Evolutionary conservation across 2,888 invertebrate species (phyloP), one percentile per base, ranked within the genome.

Genomic region (Drosophila acutilabella): DNA sequence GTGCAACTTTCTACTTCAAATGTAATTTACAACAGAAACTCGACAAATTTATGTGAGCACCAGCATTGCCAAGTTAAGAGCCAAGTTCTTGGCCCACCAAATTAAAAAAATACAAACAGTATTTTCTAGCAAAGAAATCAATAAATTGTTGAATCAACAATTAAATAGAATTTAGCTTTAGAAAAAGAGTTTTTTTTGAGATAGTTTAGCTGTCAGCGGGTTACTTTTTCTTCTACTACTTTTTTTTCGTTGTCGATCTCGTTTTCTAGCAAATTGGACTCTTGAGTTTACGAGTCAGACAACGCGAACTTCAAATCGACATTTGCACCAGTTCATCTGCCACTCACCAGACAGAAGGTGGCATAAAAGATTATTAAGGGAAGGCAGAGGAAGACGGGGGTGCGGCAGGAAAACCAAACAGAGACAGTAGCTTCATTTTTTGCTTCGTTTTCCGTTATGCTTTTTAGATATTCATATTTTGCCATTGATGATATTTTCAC

Each of bases 391-490:
- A 30, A 14, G 30, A 11, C 26, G 30, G 2, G 11, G 20, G 16
- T n/a, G 20, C 14, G 4, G 45, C 51, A 60, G 14, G 45, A n/a
- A 18, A 14, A 16, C 33, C 33, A 53, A 45, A 42, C 20, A 65
- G 66, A 71, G 62, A 74, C 71, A 75, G 52, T 65, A 50, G 65
- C 76, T 73, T 65, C 76, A 73, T 65, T 65, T 71, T 76, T 74
- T 66, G 68, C 52, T 78, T 71, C 79, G 74, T 78, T 85, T 87
- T 64, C 18, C 78, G 84, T 85, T 84, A 87, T 86, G 83, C 87
- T 85, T 85, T 83, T 86, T 86, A 86, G 87, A 85, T 86, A 86
- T 86, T 86, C 85, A 86, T 86, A 86, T 86, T 86, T 82, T 81
- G 75, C 81, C 87, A 86, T 87, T 86, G 85, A 86, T 86, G 85